Evolutionary conservation across 2,113 vertebrate genomes (phyloP).

Genomic region (Cochlearius cochlearius): DNA sequence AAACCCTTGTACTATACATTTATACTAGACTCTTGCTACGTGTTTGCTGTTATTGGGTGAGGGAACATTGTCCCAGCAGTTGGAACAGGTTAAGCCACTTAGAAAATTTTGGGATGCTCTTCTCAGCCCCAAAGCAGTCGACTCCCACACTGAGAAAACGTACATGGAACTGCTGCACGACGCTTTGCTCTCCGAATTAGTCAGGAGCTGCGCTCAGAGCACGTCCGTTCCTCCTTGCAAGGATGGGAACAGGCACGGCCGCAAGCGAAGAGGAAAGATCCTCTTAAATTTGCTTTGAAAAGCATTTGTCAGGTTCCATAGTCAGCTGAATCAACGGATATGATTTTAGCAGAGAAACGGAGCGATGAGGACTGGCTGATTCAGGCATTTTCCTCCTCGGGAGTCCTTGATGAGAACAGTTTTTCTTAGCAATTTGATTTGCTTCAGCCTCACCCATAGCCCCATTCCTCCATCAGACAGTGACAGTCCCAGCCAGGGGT

Average conservation of each 20-base stretch:
- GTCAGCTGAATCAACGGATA: neutral
- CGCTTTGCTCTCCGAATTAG: neutral
- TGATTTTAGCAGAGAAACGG: neutral
- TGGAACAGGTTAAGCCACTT: neutral
- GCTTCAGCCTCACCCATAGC: neutral
- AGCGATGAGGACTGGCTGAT: neutral
- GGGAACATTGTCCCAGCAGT: neutral
- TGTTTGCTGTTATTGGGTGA: neutral
- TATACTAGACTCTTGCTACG: accelerated
- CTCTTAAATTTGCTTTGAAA: neutral
- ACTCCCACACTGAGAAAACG: neutral
- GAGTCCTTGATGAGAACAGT: neutral
- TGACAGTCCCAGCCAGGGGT: neutral
- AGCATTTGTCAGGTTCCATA: neutral
- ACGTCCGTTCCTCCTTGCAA: accelerated
- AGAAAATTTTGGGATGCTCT: neutral
- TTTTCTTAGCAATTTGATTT: neutral
- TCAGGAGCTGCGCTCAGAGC: neutral
- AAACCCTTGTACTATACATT: accelerated
- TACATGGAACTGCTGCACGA: too few relatives aligned
- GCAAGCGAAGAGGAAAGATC: neutral
- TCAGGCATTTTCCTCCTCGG: neutral
- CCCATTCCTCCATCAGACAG: neutral
- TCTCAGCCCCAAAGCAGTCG: neutral
- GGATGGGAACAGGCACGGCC: accelerated